Conservation (phyloP, 2,797 vertebrate genomes). For the Paedocypris micromegethes region DNA sequence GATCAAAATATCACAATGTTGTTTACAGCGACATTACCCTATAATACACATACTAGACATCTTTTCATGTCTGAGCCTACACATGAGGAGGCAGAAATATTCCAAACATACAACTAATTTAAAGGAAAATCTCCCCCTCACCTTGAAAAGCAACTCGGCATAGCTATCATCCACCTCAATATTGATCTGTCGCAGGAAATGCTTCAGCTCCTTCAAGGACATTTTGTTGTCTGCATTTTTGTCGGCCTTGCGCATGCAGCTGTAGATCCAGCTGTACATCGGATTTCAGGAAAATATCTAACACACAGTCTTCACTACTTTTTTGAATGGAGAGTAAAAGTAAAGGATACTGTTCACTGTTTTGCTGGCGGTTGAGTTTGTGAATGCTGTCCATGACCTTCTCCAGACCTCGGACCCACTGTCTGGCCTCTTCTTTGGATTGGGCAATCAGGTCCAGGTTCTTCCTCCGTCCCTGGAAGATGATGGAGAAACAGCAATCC, state of each 20-base stretch:
- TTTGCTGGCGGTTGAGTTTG: constrained; percentile 79
- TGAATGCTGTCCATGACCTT: constrained; percentile 78
- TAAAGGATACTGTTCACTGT: constrained; percentile 94
- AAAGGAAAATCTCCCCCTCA: constrained; percentile 44
- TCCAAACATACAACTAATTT: no score
- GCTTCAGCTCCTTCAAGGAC: constrained; percentile 87
- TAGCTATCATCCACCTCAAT: constrained; percentile 80
- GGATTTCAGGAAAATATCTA: constrained; percentile 67
- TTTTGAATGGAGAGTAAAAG: neutral
- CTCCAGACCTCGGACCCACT: constrained; percentile 77
- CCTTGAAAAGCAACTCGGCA: constrained; percentile 79
- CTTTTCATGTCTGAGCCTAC: no score
- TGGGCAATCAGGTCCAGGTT: constrained; percentile 84
- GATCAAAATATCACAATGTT: no score
- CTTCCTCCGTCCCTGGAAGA: constrained; percentile 83
- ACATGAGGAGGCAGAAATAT: no score
- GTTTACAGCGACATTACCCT: no score
- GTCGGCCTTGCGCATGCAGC: constrained; percentile 88
- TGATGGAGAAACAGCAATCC: constrained; percentile 85
- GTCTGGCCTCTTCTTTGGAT: constrained; percentile 62
- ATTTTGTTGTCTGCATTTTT: constrained; percentile 93
- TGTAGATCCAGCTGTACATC: constrained; percentile 83
- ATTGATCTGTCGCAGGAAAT: constrained; percentile 87
- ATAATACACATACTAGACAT: no score
- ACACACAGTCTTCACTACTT: neutral